A percentile compares a stretch with the other conserved stretches of the same genome.
Conservation (phyloP, 2,113 vertebrate genomes). For the Phylloscopus trochiloides region DNA sequence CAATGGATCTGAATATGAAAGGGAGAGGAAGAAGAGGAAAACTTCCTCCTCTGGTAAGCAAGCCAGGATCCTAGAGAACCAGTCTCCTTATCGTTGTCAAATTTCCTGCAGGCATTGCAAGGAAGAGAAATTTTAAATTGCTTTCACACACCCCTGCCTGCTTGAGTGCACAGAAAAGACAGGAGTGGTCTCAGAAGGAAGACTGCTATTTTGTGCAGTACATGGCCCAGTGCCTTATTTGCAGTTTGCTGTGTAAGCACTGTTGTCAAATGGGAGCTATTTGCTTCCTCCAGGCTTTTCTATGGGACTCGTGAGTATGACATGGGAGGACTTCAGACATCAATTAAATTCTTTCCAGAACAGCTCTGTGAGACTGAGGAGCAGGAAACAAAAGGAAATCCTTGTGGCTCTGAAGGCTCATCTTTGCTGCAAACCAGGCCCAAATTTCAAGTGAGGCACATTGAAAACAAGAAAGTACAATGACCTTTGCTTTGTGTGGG, state of each 20-base stretch:
- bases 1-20: rapidly evolving
- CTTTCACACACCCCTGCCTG: background rate
- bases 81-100: background rate
- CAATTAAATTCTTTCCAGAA: background rate
- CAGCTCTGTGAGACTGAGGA: background rate
- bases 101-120: background rate
- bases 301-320: background rate
- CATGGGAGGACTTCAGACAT: background rate
- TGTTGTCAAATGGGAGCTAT: background rate
- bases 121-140: constrained; percentile 13
- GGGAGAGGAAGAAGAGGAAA: background rate
- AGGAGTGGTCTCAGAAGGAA: background rate
- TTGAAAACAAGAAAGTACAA: background rate
- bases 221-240: background rate
- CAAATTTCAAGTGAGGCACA: background rate
- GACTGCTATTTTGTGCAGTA: background rate
- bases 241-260: constrained; percentile 6
- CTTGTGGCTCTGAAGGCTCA: background rate
- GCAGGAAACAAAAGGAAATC: background rate
- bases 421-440: background rate
- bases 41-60: background rate
- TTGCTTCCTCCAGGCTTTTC: constrained; percentile 4
- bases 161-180: background rate
- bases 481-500: background rate
- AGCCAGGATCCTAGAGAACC: background rate